These are phyloP conservation scores for Bombus breviceps DNA, from an alignment of 1,140 invertebrate genomes.

Conservation along the genomic window DNA sequence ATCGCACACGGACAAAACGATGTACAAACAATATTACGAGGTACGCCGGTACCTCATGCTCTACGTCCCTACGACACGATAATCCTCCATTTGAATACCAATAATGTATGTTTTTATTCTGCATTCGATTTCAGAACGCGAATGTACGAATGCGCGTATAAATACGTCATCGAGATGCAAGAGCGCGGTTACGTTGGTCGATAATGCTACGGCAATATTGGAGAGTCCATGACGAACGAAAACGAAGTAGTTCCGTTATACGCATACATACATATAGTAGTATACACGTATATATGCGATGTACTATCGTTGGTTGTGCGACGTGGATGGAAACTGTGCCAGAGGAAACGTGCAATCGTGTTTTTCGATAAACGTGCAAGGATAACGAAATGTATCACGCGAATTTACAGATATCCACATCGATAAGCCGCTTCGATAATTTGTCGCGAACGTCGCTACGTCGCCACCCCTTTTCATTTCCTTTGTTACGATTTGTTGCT, in stretches of 20 bases:
- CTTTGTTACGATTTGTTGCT: too few relatives aligned
- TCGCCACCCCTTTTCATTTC: conserved; percentile 1
- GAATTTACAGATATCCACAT: conserved; percentile 65
- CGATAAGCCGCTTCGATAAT: conserved; percentile 28
- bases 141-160: conserved; percentile 37
- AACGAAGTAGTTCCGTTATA: conserved; percentile 48
- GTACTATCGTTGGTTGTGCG: conserved; percentile 33
- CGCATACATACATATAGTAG: not conserved
- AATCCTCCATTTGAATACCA: conserved; percentile 83
- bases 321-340: conserved; percentile 52
- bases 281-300: not conserved
- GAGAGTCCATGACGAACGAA: conserved; percentile 77
- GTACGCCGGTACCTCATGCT: conserved; percentile 66
- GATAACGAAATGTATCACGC: conserved; percentile 48
- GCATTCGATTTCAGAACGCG: conserved; percentile 51
- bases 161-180: conserved; percentile 58
- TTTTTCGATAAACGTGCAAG: conserved; percentile 53
- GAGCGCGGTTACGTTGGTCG: conserved; percentile 62
- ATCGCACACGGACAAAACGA: conserved; percentile 72
- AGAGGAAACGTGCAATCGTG: conserved; percentile 44
- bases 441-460: conserved; percentile 21
- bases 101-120: conserved; percentile 75
- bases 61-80: conserved; percentile 68
- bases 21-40: conserved; percentile 70
- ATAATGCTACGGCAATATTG: conserved; percentile 74